Base-by-base conservation (phyloP, 2,113 vertebrate genomes). In the Cephalophus harveyi region DNA sequence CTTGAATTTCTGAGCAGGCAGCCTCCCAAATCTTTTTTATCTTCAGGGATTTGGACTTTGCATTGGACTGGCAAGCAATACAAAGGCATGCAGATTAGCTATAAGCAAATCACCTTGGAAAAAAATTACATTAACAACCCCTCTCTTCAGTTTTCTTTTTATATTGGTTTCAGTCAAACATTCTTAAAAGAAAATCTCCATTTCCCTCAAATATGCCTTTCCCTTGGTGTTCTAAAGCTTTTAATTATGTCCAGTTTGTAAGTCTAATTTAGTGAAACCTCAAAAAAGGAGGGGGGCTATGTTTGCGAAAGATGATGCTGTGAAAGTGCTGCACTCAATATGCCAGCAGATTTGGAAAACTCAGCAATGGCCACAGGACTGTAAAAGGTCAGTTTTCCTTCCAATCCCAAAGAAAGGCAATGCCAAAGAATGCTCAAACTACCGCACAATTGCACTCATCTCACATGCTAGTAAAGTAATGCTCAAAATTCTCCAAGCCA, bases 201-300 rank as follows among this genome's bases (percentile, higher is more conserved):
- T 95, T 48, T 88, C 67, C 78, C 19, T 92, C 52, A 95, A 93
- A 96, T 82, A 27, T 92, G 48, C 48, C 62, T 85, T 97, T 94
- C 57, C 5, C 54, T 76, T 92, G 48, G 74, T 50, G 25, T 90
- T 84, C 62, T 87, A 74, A 90, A 95, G 81, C n/a, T 95, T 91
- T 89, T 90, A 96, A 94, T 92, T 97, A 62, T 71, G 59, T 94
- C 30, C 67, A 87, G 59, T 36, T 97, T 97, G 25, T 81, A 97
- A 96, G 89, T 92, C 43, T 89, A 95, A 93, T 96, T 97, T 96
- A 74, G 43, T 78, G 43, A 87, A 97, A 95, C 4, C 30, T 86
- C 14, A 57, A 83, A 59, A 87, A 64, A 25, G 11, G 67, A 23
- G 67, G 36, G 12, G 11, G 7, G 40, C 4, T 10, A 60, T 60